These are phyloP conservation scores for Chunga burmeisteri DNA, from an alignment of 2,113 vertebrate species.

Conservation along the genomic window DNA sequence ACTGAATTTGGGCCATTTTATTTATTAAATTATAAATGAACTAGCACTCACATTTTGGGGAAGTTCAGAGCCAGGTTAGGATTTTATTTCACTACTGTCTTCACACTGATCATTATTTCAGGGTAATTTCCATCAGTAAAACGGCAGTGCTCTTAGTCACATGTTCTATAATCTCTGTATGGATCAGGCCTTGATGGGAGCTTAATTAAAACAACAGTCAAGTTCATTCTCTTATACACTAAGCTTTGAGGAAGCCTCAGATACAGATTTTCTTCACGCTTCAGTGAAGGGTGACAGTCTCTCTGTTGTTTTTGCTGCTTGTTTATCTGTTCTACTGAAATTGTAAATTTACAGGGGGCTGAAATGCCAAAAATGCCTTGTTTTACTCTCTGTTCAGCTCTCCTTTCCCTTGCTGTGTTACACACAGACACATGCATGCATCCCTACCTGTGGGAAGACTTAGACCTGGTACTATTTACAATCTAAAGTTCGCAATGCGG, in stretches of 20 bases:
- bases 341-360: not conserved
- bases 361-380: not conserved
- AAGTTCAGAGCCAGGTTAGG: not conserved
- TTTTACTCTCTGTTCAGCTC: not conserved
- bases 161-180: not conserved
- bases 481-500: not conserved
- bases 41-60: no score
- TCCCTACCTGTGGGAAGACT: not conserved
- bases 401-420: not conserved
- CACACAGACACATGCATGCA: not conserved
- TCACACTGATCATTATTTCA: not conserved
- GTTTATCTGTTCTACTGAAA: not conserved
- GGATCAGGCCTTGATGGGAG: not conserved
- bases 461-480: not conserved
- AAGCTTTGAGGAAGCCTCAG: not conserved
- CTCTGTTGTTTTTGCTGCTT: not conserved
- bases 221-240: not conserved
- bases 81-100: not conserved
- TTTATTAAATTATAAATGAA: not conserved
- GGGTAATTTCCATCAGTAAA: not conserved
- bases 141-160: not conserved
- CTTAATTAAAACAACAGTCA: slow-evolving; percentile 29
- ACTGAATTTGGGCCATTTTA: not conserved
- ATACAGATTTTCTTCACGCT: not conserved
- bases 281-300: not conserved